Base-by-base conservation (phyloP, 2,888 invertebrate species). In the Eupithecia insigniata region DNA sequence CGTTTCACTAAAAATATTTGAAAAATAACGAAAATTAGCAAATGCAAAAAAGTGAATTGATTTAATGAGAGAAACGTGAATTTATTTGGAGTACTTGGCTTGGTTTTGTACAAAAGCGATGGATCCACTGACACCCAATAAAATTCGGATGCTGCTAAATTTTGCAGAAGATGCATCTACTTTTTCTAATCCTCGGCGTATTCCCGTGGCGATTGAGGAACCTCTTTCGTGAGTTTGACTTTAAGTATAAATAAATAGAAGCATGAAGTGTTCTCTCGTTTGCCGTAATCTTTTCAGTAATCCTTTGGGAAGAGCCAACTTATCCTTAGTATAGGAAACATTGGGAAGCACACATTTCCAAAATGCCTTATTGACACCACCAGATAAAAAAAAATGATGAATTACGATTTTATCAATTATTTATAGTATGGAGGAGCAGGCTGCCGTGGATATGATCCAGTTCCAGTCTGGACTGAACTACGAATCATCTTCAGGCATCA, bases 401-500 rank as follows among this genome's bases (percentile, higher is more conserved):
- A n/a, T 43, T 43, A 43, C 43, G 1, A 46, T n/a, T 60, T 66
- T 28, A 14, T 62, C 18, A 43, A 43, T 43, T 30, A 70, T 28
- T 74, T 72, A 30, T 69, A 80, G 84, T 69, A 66, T 70, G 69
- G 72, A 78, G 46, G 79, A 72, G 66, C 82, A 82, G 66, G 74
- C 75, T 4, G 72, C 76, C 55, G 74, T 79, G 43, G 85, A 83
- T 58, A 84, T 14, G 36, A 36, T 61, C 16, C n/a, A 62, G 22
- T 64, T 22, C 34, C 64, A 84, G 80, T 83, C 84, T 72, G 80
- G 80, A 69, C 58, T 73, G 72, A 79, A 82, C 70, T 82, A 76
- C 76, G 92, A 92, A 76, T 89, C 88, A 32, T 94, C 93, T 73
- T 93, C 93, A 43, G 92, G 93, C 8, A 90, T 94, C 70, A 78